These are phyloP conservation scores for Dallia pectoralis DNA, from an alignment of 2,797 vertebrate species.

Conservation along the genomic window DNA sequence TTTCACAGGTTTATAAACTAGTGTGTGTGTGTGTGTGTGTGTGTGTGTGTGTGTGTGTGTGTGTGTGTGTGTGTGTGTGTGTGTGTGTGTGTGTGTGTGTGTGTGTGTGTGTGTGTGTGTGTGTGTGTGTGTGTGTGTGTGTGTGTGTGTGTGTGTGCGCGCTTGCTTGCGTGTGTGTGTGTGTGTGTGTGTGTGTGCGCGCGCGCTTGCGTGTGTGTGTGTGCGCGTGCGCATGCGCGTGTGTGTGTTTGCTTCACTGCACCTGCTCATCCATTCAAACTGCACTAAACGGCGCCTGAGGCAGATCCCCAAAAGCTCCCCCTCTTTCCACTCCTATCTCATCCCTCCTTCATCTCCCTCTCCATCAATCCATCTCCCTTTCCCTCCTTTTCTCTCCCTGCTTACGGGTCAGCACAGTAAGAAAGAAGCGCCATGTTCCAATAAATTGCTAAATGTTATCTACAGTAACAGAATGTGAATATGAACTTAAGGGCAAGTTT, in stretches of 20 bases:
- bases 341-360: background rate
- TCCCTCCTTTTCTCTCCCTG: conserved; percentile 4
- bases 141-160: conserved; percentile 1
- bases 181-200: conserved; percentile 20
- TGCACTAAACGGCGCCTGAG: conserved; percentile 76
- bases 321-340: conserved; percentile 30
- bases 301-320: conserved; percentile 54
- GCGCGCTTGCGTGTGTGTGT: conserved; percentile 16
- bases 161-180: no score
- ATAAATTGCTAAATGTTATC: no score
- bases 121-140: no score
- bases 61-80: no score
- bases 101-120: no score
- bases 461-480: no score
- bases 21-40: background rate
- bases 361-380: conserved; percentile 5
- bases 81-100: no score
- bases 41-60: no score
- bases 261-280: conserved; percentile 78
- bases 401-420: background rate
- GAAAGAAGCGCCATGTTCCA: background rate
- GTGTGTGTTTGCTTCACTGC: conserved; percentile 52
- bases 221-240: conserved; percentile 51
- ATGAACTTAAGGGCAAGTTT: no score
- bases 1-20: background rate